Evolutionary conservation across 2,113 vertebrate genomes (phyloP).

Genomic region (Brachyhypopomus occidentalis): DNA sequence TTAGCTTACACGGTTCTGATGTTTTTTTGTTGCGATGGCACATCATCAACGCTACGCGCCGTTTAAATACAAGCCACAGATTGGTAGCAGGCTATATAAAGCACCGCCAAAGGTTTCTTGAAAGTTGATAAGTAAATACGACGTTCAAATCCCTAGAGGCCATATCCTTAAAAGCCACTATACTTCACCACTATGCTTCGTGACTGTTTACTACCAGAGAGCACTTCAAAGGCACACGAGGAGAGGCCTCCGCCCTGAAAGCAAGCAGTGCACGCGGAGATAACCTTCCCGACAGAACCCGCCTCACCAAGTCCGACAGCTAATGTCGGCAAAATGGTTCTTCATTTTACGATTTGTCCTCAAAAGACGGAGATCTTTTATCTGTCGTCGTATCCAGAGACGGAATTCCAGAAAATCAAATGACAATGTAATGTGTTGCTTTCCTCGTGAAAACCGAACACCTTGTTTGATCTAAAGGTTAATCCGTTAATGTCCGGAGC

Average conservation of each 20-base stretch:
- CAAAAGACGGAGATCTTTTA: not conserved
- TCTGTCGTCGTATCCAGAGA: not conserved
- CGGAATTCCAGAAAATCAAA: not conserved
- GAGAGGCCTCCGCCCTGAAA: slow-evolving; percentile 36
- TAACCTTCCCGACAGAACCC: slow-evolving; percentile 16
- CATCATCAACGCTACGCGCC: not conserved
- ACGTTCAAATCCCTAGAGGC: slow-evolving; percentile 24
- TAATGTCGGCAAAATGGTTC: not conserved
- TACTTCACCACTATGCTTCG: slow-evolving; percentile 32
- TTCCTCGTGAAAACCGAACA: no score
- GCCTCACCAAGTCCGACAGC: not conserved
- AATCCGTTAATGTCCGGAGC: no score
- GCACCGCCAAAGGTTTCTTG: not conserved
- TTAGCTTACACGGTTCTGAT: slow-evolving; percentile 4
- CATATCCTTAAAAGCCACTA: slow-evolving; percentile 31
- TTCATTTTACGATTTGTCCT: not conserved
- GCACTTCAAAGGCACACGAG: slow-evolving; percentile 44
- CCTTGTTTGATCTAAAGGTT: no score
- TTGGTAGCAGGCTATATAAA: not conserved
- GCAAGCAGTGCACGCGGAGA: slow-evolving; percentile 13
- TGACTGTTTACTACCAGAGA: slow-evolving; percentile 40
- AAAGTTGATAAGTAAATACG: slow-evolving; percentile 9
- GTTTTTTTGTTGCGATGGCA: not conserved
- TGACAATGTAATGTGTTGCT: no score
- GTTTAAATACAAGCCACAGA: slow-evolving; percentile 22